Conservation (phyloP, 2,888 invertebrate genomes). For the Drosophila colorata region DNA sequence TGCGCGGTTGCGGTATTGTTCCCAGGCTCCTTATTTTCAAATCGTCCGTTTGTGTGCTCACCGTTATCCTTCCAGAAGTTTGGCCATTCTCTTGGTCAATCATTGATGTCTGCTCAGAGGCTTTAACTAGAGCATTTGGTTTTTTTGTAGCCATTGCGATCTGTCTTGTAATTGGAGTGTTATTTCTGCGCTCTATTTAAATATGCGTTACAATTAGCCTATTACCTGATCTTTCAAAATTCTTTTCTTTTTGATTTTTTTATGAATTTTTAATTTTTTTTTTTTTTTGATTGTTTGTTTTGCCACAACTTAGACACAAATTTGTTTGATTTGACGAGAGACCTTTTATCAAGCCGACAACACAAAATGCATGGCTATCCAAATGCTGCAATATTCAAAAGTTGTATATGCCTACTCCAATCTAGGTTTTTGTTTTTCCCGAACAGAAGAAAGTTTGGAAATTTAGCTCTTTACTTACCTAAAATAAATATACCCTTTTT, state of each 20-base stretch:
- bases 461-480: no score
- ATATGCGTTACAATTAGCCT: background rate
- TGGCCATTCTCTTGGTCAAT: background rate
- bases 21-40: background rate
- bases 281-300: background rate
- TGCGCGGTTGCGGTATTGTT: background rate
- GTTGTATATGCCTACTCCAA: no score
- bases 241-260: no score
- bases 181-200: background rate
- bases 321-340: background rate
- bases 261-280: background rate
- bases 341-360: background rate
- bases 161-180: background rate
- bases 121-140: background rate
- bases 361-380: background rate
- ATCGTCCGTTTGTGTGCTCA: background rate
- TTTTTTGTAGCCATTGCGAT: background rate
- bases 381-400: background rate
- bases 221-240: background rate
- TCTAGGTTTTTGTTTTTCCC: no score
- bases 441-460: no score
- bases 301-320: background rate
- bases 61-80: background rate
- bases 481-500: no score
- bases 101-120: background rate